phyloP scores from a whole-genome alignment of 2,113 vertebrate species.

The Mirza zaza region DNA sequence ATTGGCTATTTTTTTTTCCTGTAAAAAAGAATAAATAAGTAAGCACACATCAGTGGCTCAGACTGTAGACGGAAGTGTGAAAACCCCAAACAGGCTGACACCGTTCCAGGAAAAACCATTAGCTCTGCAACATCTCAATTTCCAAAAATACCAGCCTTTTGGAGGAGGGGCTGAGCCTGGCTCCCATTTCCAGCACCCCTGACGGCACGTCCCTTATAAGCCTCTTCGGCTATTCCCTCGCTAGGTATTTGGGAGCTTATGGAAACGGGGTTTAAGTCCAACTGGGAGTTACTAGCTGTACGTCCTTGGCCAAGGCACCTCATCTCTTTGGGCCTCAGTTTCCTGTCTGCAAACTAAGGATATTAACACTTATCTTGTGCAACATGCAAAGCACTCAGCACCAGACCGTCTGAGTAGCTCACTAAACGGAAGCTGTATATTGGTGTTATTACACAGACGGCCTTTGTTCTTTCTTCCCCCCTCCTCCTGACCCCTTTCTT shows the following conservation, averaged over 20 bases:
- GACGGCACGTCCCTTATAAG: neutral
- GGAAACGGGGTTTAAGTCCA: neutral
- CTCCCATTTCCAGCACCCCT: neutral
- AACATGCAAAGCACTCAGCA: neutral
- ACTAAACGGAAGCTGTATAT: neutral
- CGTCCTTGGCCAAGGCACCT: neutral
- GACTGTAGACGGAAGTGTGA: slow-evolving; percentile 21
- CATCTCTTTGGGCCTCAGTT: neutral
- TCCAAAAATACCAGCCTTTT: neutral
- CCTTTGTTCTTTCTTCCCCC: neutral
- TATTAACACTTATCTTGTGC: neutral
- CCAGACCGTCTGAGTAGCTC: neutral
- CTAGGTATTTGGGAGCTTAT: neutral
- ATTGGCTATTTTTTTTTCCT: slow-evolving; percentile 15
- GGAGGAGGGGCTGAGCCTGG: neutral
- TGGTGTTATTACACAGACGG: neutral
- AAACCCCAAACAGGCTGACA: neutral
- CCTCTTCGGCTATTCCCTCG: neutral
- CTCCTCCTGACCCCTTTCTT: neutral
- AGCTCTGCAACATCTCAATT: neutral
- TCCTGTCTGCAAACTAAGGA: neutral
- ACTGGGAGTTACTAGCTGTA: neutral
- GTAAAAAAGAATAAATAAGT: neutral
- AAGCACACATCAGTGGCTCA: neutral
- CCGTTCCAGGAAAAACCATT: neutral